Percentiles rank a stretch among this genome's conserved stretches.
These are phyloP conservation scores for Embidobia sp. DNA, from an alignment of 2,888 invertebrate species.

Conservation along the genomic window DNA sequence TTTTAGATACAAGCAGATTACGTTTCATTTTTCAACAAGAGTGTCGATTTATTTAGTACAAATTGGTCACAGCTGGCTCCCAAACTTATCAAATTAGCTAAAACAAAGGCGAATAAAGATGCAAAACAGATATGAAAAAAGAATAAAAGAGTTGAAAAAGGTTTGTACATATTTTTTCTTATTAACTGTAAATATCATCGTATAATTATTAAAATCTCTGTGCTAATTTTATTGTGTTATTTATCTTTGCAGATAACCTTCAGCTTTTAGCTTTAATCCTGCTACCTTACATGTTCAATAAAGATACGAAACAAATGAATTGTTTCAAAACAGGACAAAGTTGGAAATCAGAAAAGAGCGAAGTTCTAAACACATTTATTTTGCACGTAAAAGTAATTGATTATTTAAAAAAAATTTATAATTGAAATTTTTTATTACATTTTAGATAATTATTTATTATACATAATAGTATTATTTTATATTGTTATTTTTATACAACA, in stretches of 20 bases:
- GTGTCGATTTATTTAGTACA: background rate
- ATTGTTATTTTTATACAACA: too few species aligned
- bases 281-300: slow-evolving; percentile 29
- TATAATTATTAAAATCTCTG: background rate
- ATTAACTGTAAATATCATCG: background rate
- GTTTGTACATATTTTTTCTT: slow-evolving; percentile 1
- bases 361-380: slow-evolving; percentile 13
- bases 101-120: slow-evolving; percentile 22
- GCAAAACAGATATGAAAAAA: slow-evolving; percentile 7
- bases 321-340: slow-evolving; percentile 28
- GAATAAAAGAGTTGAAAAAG: slow-evolving; percentile 13
- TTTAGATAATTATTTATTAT: too few species aligned
- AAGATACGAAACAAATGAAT: slow-evolving; percentile 20
- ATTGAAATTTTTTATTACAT: slow-evolving; percentile 3
- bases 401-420: background rate
- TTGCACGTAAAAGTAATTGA: slow-evolving; percentile 17
- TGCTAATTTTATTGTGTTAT: background rate
- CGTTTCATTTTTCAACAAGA: slow-evolving; percentile 6
- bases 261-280: slow-evolving; percentile 13
- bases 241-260: slow-evolving; percentile 19
- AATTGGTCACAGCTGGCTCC: slow-evolving; percentile 1
- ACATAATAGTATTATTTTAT: too few species aligned
- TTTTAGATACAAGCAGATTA: slow-evolving; percentile 15
- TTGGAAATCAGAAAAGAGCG: slow-evolving; percentile 29
- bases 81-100: slow-evolving; percentile 11